phyloP scores from a whole-genome alignment of 2,888 invertebrate species.

The Zhengitettix transpicula region DNA sequence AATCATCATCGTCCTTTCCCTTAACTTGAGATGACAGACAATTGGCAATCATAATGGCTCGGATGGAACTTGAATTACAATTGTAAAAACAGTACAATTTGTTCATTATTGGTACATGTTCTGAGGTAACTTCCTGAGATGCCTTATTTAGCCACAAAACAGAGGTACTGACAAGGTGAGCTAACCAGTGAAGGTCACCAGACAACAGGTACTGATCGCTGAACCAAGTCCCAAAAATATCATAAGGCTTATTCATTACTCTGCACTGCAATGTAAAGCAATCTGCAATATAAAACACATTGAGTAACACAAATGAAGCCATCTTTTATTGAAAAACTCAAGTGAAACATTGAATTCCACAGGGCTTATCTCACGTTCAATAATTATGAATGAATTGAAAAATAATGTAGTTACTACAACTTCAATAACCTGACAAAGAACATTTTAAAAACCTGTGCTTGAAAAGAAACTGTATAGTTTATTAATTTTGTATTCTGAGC shows the following conservation, averaged over 20 bases:
- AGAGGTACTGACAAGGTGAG: conserved; percentile 54
- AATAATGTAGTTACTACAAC: no score
- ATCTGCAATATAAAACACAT: conserved; percentile 26
- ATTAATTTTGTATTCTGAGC: no score
- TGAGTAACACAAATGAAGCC: no score
- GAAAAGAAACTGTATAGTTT: no score
- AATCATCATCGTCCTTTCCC: conserved; percentile 16
- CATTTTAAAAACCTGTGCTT: no score
- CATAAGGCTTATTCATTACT: conserved; percentile 69
- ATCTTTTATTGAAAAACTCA: no score
- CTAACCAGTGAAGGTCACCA: conserved; percentile 66
- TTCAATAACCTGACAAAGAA: no score
- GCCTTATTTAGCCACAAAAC: conserved; percentile 69
- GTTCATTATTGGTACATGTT: conserved; percentile 60
- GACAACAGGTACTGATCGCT: conserved; percentile 64
- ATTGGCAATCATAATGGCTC: conserved; percentile 60
- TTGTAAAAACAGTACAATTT: conserved; percentile 57
- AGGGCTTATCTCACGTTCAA: not conserved
- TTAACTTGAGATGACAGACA: conserved; percentile 32
- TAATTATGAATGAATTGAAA: no score
- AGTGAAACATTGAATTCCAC: not conserved
- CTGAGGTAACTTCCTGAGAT: conserved; percentile 52
- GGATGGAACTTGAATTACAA: conserved; percentile 59
- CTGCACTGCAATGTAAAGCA: conserved; percentile 53
- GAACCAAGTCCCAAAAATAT: conserved; percentile 82